Conservation (phyloP, 2,797 vertebrate genomes). For the Danio albolineatus region DNA sequence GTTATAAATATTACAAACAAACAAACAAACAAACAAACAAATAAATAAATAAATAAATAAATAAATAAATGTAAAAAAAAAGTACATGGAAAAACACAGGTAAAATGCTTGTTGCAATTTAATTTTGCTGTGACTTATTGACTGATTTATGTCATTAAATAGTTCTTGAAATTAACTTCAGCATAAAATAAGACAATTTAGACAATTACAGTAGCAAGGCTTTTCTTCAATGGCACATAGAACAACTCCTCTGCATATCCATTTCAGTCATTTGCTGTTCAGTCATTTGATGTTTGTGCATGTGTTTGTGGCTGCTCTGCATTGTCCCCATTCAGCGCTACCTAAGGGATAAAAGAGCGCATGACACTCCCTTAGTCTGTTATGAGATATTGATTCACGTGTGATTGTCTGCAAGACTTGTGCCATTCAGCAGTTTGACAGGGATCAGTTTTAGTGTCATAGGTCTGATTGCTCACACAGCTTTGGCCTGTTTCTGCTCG, state of each 20-base stretch:
- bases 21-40: too few relatives aligned
- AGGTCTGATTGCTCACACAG: constrained; percentile 72
- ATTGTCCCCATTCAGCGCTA: not conserved
- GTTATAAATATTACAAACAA: too few relatives aligned
- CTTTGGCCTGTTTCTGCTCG: constrained; percentile 58
- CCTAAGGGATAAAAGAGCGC: constrained; percentile 40
- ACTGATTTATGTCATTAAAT: not conserved
- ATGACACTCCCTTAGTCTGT: constrained; percentile 50
- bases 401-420: constrained; percentile 67
- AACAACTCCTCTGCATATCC: constrained; percentile 10
- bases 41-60: too few relatives aligned
- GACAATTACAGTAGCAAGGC: not conserved
- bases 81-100: too few relatives aligned
- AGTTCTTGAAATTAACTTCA: not conserved
- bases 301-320: not conserved
- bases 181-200: not conserved
- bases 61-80: too few relatives aligned
- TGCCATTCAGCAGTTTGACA: constrained; percentile 74
- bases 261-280: not conserved
- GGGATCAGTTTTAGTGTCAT: constrained; percentile 61
- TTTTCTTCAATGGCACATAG: not conserved
- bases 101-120: not conserved
- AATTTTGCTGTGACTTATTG: not conserved
- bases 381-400: constrained; percentile 68
- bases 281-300: not conserved